phyloP scores from a whole-genome alignment of 2,888 invertebrate genomes.

The Mylabris sibirica region DNA sequence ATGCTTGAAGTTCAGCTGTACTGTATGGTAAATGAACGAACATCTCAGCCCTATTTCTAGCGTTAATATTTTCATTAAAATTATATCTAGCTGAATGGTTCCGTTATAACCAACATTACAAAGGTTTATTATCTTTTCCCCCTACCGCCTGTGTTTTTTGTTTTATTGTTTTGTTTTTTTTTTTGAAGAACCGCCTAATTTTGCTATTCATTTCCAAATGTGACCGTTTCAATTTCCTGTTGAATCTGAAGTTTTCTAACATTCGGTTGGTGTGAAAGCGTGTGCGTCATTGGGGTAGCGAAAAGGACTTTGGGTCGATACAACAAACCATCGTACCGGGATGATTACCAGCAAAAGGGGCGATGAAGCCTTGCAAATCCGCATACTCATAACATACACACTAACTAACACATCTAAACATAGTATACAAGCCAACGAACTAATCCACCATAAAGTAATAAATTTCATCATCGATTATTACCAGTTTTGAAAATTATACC shows the following conservation, averaged over 20 bases:
- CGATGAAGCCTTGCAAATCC: slow-evolving; percentile 3
- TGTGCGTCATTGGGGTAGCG: slow-evolving; percentile 15
- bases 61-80: slow-evolving; percentile 1
- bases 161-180: neutral
- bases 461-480: neutral
- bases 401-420: neutral
- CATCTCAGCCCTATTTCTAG: neutral
- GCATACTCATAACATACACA: neutral
- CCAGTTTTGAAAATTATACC: neutral
- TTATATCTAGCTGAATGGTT: neutral
- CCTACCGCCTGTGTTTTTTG: neutral
- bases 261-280: slow-evolving; percentile 15
- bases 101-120: neutral
- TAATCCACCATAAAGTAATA: neutral
- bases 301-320: slow-evolving; percentile 11
- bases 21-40: neutral
- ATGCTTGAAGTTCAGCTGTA: neutral
- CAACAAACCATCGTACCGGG: slow-evolving; percentile 14
- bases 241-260: neutral
- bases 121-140: neutral
- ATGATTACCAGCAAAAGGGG: slow-evolving; percentile 9
- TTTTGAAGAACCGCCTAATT: no score
- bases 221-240: slow-evolving; percentile 8
- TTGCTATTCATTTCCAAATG: neutral
- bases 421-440: neutral